These are phyloP conservation scores for Sakesphorus luctuosus DNA, from an alignment of 2,113 vertebrate species.

Conservation along the genomic window DNA sequence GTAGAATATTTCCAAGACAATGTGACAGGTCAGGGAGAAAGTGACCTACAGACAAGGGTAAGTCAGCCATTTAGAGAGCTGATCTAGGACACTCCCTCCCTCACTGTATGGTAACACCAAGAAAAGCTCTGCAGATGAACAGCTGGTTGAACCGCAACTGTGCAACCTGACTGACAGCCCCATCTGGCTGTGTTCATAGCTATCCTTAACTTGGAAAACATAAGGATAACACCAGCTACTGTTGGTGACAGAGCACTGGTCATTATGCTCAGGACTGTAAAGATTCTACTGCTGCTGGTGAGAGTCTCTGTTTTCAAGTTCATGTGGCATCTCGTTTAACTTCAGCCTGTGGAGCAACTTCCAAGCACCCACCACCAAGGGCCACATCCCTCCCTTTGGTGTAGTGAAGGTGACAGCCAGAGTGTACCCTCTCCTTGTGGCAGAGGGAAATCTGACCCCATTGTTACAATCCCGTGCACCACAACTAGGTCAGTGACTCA, in stretches of 20 bases:
- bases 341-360: background rate
- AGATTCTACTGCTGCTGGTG: background rate
- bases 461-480: slow-evolving; percentile 8
- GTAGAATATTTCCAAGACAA: background rate
- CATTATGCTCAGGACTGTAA: background rate
- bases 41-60: background rate
- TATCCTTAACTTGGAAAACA: background rate
- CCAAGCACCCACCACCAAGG: background rate
- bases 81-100: background rate
- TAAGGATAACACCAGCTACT: background rate
- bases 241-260: background rate
- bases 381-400: background rate
- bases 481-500: slow-evolving; percentile 61
- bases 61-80: background rate
- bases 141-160: background rate
- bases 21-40: background rate
- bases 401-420: background rate
- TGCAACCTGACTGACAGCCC: background rate
- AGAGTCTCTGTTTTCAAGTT: background rate
- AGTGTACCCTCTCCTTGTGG: background rate
- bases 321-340: background rate
- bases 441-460: background rate
- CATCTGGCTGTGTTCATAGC: background rate
- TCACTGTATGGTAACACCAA: background rate
- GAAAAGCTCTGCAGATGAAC: background rate